Evolutionary conservation across 2,113 vertebrate genomes (phyloP).

Genomic region (Charadrius vociferus): DNA sequence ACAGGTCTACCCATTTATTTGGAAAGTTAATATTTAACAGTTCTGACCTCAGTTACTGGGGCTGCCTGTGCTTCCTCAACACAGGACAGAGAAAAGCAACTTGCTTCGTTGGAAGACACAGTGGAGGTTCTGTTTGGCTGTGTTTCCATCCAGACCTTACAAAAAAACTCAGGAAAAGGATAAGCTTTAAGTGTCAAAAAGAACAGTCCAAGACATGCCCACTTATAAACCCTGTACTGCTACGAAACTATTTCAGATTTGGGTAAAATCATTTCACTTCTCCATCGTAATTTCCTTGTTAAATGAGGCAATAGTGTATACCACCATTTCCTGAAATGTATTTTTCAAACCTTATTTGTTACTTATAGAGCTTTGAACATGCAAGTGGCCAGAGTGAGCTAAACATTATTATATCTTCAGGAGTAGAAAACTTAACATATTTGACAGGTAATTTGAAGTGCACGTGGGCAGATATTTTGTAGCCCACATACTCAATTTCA

Average conservation of each 20-base stretch:
- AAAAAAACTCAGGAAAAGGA: background rate
- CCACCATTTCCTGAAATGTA: background rate
- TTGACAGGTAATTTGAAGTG: background rate
- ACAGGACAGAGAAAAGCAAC: background rate
- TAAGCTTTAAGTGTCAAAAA: background rate
- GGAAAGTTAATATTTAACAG: slow-evolving; percentile 16
- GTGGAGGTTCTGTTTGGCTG: background rate
- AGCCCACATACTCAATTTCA: background rate
- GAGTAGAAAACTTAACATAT: background rate
- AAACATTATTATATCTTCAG: background rate
- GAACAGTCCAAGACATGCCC: background rate
- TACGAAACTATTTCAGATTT: background rate
- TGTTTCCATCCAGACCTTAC: background rate
- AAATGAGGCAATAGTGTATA: background rate
- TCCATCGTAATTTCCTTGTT: background rate
- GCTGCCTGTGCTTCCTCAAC: background rate
- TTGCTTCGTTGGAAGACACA: background rate
- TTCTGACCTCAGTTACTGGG: background rate
- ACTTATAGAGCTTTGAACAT: background rate
- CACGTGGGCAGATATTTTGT: background rate
- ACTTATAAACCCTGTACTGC: background rate
- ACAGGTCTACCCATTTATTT: background rate
- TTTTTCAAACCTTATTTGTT: background rate
- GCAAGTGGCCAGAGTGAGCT: background rate
- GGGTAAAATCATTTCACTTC: background rate